Conservation (phyloP, 2,113 vertebrate species). For the Phalacrocorax aristotelis region DNA sequence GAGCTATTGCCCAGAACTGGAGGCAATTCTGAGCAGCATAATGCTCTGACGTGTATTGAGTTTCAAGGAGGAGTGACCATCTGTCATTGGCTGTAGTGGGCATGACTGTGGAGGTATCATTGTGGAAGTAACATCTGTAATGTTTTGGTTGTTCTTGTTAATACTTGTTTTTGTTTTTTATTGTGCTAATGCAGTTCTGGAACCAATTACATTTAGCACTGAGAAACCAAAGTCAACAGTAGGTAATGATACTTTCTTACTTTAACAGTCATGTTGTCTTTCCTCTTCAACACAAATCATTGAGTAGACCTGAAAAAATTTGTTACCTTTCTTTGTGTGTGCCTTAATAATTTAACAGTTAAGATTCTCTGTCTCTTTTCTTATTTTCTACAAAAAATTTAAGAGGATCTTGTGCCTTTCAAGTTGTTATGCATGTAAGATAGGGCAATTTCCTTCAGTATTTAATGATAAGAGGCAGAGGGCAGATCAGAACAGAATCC, state of each 20-base stretch:
- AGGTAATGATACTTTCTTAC: slow-evolving; percentile 57
- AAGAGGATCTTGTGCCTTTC: not conserved
- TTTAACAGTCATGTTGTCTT: not conserved
- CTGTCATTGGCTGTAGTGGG: not conserved
- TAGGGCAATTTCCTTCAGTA: not conserved
- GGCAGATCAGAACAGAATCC: not conserved
- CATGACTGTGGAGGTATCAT: not conserved
- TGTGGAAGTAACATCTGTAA: not conserved
- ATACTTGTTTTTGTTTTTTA: slow-evolving; percentile 22
- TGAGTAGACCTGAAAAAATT: not conserved
- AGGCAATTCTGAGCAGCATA: not conserved
- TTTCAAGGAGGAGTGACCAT: not conserved
- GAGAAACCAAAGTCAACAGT: slow-evolving; percentile 52
- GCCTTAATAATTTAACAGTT: not conserved
- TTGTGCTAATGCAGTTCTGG: slow-evolving; percentile 48
- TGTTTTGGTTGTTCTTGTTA: slow-evolving; percentile 1
- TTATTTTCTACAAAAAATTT: not conserved
- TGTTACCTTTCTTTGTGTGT: not conserved
- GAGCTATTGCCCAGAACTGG: not conserved
- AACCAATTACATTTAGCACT: slow-evolving; percentile 42
- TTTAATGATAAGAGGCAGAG: not conserved
- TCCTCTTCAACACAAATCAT: not conserved
- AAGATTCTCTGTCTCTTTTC: not conserved
- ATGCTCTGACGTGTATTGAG: not conserved
- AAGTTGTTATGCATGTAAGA: not conserved